Conservation (phyloP, 1,140 invertebrate genomes). For the Polypedilum vanderplanki region DNA sequence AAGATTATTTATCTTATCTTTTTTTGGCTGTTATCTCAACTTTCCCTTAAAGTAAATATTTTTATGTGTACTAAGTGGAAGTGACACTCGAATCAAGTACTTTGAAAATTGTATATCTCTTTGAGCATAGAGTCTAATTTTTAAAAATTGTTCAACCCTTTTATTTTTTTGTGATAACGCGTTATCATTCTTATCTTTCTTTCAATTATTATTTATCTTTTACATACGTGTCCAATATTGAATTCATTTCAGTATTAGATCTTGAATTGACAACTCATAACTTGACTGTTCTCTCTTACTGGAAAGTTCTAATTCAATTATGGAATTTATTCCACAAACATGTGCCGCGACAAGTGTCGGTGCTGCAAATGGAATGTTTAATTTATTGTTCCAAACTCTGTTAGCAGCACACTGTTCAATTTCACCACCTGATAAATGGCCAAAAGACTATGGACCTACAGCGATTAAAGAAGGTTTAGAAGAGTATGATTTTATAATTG, state of each 20-base stretch:
- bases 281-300: neutral
- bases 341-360: conserved; percentile 34
- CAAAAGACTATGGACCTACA: conserved; percentile 47
- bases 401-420: conserved; percentile 50
- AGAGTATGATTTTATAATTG: conserved; percentile 43
- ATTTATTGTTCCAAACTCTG: conserved; percentile 48
- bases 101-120: no score
- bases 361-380: conserved; percentile 47
- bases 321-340: conserved; percentile 32
- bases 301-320: conserved; percentile 32
- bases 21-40: no score
- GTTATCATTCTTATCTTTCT: neutral
- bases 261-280: no score
- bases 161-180: no score
- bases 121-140: no score
- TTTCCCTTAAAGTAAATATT: no score
- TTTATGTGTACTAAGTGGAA: no score
- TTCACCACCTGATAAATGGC: conserved; percentile 47
- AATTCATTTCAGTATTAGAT: no score
- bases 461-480: conserved; percentile 39
- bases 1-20: no score
- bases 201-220: neutral
- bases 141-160: no score
- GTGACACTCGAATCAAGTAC: no score
- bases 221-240: neutral